phyloP scores from a whole-genome alignment of 64 coral and sea anemone genomes.

The Trachythela sp. region DNA sequence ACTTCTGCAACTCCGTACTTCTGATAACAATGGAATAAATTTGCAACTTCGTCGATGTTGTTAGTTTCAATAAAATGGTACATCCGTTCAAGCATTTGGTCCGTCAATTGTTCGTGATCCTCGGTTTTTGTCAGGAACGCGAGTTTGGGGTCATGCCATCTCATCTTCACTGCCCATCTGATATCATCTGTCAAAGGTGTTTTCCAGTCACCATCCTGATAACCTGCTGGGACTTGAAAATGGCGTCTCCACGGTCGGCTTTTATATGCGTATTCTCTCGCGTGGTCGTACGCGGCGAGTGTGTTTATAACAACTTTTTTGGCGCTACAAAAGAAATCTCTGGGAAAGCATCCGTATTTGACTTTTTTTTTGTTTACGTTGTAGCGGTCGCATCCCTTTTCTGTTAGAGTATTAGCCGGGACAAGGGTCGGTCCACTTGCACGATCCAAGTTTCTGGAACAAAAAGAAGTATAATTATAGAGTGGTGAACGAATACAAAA shows the following conservation, averaged over 20 bases:
- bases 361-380: constrained; percentile 9
- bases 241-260: background rate
- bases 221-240: background rate
- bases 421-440: too few relatives aligned
- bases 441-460: too few relatives aligned
- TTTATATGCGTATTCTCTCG: background rate
- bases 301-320: constrained; percentile 23
- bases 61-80: constrained; percentile 38
- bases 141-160: constrained; percentile 52
- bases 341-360: constrained; percentile 35
- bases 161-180: constrained; percentile 36
- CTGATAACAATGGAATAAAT: constrained; percentile 32
- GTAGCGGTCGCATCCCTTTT: constrained; percentile 36
- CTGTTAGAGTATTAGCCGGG: background rate
- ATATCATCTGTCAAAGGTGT: background rate
- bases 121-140: constrained; percentile 30
- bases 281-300: background rate
- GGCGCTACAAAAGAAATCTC: constrained; percentile 40
- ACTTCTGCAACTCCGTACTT: background rate
- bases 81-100: constrained; percentile 33
- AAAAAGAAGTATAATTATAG: too few relatives aligned
- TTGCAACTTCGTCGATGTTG: constrained; percentile 29
- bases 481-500: too few relatives aligned
- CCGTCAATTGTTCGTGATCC: constrained; percentile 5
- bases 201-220: background rate